phyloP scores from a whole-genome alignment of 2,888 invertebrate species.

The Eristalis tenax region DNA sequence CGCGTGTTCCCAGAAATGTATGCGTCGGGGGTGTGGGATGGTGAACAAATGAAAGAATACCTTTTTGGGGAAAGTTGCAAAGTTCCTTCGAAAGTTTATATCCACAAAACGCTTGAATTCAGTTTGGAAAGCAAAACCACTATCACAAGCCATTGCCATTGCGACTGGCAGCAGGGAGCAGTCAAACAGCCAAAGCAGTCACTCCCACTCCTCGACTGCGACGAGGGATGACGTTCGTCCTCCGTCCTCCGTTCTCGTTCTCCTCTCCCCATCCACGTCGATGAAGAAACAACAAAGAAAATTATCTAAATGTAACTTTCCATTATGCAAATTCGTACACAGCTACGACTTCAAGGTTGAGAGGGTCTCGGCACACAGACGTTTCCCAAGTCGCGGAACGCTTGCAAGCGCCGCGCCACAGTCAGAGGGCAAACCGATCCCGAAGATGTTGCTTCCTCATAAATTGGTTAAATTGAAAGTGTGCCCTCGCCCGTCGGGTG shows the following conservation, averaged over 20 bases:
- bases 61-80: slow-evolving; percentile 63
- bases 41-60: slow-evolving; percentile 43
- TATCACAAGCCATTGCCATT: slow-evolving; percentile 28
- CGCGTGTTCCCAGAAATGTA: neutral
- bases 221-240: slow-evolving; percentile 1
- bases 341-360: slow-evolving; percentile 66
- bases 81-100: slow-evolving; percentile 69
- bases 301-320: slow-evolving; percentile 72
- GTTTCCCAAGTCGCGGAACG: neutral
- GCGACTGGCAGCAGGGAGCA: slow-evolving; percentile 15
- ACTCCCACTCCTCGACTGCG: neutral
- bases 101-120: slow-evolving; percentile 71
- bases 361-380: slow-evolving; percentile 42
- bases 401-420: neutral
- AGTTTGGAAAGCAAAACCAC: slow-evolving; percentile 67
- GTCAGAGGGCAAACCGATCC: neutral
- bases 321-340: slow-evolving; percentile 71
- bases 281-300: slow-evolving; percentile 69
- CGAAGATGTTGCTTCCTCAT: slow-evolving; percentile 53
- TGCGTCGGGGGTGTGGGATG: neutral
- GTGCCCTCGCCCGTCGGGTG: slow-evolving; percentile 37
- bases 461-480: slow-evolving; percentile 72
- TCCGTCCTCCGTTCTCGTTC: neutral
- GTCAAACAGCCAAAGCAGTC: too few relatives aligned
- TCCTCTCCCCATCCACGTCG: neutral